Evolutionary conservation across 2,888 invertebrate species (phyloP).

Genomic region (Oscheius sp.): DNA sequence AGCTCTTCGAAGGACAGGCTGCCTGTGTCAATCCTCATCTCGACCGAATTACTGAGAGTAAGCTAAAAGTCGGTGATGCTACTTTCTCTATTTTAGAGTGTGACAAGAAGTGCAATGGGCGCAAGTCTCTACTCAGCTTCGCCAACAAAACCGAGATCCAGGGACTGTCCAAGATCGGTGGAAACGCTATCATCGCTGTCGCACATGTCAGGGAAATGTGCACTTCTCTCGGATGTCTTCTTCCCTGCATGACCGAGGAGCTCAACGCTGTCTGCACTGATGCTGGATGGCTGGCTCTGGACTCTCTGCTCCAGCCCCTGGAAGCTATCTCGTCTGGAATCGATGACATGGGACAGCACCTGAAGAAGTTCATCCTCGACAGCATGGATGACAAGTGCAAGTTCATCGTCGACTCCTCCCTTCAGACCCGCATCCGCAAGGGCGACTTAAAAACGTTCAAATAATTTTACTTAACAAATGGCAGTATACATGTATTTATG

Average conservation of each 20-base stretch:
- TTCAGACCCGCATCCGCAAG: slow-evolving; percentile 49
- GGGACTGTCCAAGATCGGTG: slow-evolving; percentile 49
- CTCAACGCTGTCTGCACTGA: slow-evolving; percentile 46
- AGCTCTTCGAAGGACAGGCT: slow-evolving; percentile 45
- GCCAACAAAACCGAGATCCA: slow-evolving; percentile 43
- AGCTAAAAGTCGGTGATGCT: not conserved
- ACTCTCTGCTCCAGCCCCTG: slow-evolving; percentile 52
- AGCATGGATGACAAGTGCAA: slow-evolving; percentile 51
- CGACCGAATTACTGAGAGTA: slow-evolving; percentile 43
- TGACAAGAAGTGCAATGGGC: slow-evolving; percentile 45
- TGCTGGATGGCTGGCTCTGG: slow-evolving; percentile 54
- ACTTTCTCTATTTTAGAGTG: slow-evolving; percentile 39
- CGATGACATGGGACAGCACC: slow-evolving; percentile 38
- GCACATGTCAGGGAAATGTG: slow-evolving; percentile 50
- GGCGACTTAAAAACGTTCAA: slow-evolving; percentile 41
- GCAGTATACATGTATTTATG: no score
- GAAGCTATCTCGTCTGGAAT: slow-evolving; percentile 46
- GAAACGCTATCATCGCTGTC: slow-evolving; percentile 50
- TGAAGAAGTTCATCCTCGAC: slow-evolving; percentile 42
- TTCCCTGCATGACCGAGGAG: slow-evolving; percentile 47
- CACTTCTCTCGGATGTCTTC: slow-evolving; percentile 47
- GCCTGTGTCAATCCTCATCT: slow-evolving; percentile 41
- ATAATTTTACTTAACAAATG: not conserved
- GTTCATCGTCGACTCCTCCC: slow-evolving; percentile 42
- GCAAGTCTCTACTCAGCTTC: slow-evolving; percentile 46